Conservation (phyloP, 2,888 invertebrate species). For the Spisula solida region DNA sequence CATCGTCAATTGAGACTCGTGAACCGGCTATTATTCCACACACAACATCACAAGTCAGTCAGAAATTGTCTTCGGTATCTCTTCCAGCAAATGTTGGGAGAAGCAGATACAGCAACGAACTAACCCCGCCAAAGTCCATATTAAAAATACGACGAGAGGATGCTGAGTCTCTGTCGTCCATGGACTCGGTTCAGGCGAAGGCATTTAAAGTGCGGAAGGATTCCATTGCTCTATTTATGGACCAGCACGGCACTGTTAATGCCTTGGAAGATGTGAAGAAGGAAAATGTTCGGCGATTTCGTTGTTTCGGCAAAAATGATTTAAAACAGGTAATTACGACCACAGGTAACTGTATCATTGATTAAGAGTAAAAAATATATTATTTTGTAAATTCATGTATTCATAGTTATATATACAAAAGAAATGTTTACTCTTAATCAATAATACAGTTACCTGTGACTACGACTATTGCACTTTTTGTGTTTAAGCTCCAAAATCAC, state of each 20-base stretch:
- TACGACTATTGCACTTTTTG: too few relatives aligned
- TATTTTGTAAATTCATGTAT: too few relatives aligned
- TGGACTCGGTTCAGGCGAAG: slow-evolving; percentile 43
- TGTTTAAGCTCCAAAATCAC: too few relatives aligned
- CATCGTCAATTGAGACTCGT: background rate
- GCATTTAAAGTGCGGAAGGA: slow-evolving; percentile 77
- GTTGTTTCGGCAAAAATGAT: slow-evolving; percentile 37
- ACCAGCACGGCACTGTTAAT: slow-evolving; percentile 69
- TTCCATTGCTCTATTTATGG: slow-evolving; percentile 78
- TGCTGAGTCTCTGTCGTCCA: slow-evolving; percentile 65
- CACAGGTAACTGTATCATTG: too few relatives aligned
- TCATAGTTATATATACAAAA: too few relatives aligned
- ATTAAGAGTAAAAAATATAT: too few relatives aligned
- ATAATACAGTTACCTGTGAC: too few relatives aligned
- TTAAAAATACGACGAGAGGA: slow-evolving; percentile 60
- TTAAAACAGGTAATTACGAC: slow-evolving; percentile 53
- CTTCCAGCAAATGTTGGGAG: slow-evolving; percentile 34
- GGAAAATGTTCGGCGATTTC: slow-evolving; percentile 40
- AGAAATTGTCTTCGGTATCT: slow-evolving; percentile 37
- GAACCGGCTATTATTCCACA: slow-evolving; percentile 37
- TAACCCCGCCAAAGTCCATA: slow-evolving; percentile 59
- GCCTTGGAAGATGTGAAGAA: slow-evolving; percentile 55
- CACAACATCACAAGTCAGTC: background rate
- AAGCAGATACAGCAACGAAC: slow-evolving; percentile 22
- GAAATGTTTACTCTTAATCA: too few relatives aligned